These are phyloP conservation scores for Carcinoscorpius rotundicauda DNA, from an alignment of 1,140 invertebrate species.

Conservation along the genomic window DNA sequence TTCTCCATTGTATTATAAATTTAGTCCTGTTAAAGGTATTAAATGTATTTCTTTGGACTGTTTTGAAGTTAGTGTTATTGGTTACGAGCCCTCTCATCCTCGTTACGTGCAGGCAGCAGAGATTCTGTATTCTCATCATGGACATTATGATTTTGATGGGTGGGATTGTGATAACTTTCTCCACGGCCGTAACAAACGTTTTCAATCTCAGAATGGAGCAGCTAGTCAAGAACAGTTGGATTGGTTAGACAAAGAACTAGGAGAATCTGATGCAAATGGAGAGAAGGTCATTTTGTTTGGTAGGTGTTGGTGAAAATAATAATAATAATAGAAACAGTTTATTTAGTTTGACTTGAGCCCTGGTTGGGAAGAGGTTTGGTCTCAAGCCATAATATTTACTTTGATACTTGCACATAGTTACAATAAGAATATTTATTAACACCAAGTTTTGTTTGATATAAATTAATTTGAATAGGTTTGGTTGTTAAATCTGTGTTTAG, in stretches of 20 bases:
- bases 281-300: conserved; percentile 26
- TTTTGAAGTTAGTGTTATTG: conserved; percentile 32
- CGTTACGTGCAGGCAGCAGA: conserved; percentile 22
- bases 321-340: too few relatives aligned
- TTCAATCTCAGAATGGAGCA: conserved; percentile 33
- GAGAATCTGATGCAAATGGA: conserved; percentile 21
- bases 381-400: too few relatives aligned
- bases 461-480: too few relatives aligned
- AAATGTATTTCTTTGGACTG: conserved; percentile 31
- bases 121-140: conserved; percentile 26
- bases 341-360: too few relatives aligned
- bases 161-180: conserved; percentile 25
- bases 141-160: conserved; percentile 28
- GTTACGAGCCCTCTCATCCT: conserved; percentile 20
- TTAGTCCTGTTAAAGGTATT: conserved; percentile 24
- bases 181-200: conserved; percentile 24
- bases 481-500: too few relatives aligned
- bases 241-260: conserved; percentile 29
- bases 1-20: conserved; percentile 28
- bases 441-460: too few relatives aligned
- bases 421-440: too few relatives aligned
- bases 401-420: too few relatives aligned
- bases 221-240: conserved; percentile 28
- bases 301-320: conserved; percentile 9
- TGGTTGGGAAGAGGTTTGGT: too few relatives aligned